phyloP scores from a whole-genome alignment of 2,888 invertebrate genomes.

The Conistra vaccinii region DNA sequence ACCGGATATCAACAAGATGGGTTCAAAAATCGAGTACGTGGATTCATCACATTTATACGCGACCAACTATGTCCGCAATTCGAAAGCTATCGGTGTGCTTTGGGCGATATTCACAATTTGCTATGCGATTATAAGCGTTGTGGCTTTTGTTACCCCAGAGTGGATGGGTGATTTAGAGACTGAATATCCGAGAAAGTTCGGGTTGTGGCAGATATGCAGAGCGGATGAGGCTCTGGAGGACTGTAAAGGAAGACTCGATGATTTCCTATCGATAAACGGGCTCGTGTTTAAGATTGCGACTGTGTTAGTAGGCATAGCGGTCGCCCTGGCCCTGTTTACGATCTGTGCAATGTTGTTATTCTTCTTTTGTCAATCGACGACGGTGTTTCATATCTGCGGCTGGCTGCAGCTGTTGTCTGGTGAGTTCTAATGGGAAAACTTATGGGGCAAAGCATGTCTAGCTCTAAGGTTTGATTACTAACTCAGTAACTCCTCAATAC shows the following conservation, averaged over 20 bases:
- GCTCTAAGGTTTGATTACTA: not conserved
- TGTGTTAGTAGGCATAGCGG: slow-evolving; percentile 96
- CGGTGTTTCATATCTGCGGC: slow-evolving; percentile 97
- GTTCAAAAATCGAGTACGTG: slow-evolving; percentile 97
- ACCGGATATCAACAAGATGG: slow-evolving; percentile 91
- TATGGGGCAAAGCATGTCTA: not conserved
- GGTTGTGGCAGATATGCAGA: slow-evolving; percentile 97
- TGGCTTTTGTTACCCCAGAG: slow-evolving; percentile 98
- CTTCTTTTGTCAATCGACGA: slow-evolving; percentile 97
- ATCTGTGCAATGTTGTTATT: slow-evolving; percentile 97
- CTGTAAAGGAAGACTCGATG: slow-evolving; percentile 96
- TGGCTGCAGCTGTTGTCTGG: slow-evolving; percentile 99
- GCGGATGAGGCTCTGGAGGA: slow-evolving; percentile 94
- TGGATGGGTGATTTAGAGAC: slow-evolving; percentile 97
- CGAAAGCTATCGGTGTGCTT: slow-evolving; percentile 98
- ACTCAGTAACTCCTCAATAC: not conserved
- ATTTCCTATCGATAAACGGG: slow-evolving; percentile 95
- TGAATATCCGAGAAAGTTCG: slow-evolving; percentile 97
- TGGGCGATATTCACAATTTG: slow-evolving; percentile 99
- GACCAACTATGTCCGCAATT: slow-evolving; percentile 97
- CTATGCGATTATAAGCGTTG: slow-evolving; percentile 98
- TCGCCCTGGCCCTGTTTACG: slow-evolving; percentile 95
- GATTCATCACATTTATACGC: slow-evolving; percentile 97
- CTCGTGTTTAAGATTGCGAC: slow-evolving; percentile 97
- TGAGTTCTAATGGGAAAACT: slow-evolving; percentile 85